A percentile compares a stretch with the other conserved stretches of the same genome.
Evolutionary conservation across 2,113 vertebrate species (phyloP).

Genomic region (Sinocyclocheilus rhinocerous): DNA sequence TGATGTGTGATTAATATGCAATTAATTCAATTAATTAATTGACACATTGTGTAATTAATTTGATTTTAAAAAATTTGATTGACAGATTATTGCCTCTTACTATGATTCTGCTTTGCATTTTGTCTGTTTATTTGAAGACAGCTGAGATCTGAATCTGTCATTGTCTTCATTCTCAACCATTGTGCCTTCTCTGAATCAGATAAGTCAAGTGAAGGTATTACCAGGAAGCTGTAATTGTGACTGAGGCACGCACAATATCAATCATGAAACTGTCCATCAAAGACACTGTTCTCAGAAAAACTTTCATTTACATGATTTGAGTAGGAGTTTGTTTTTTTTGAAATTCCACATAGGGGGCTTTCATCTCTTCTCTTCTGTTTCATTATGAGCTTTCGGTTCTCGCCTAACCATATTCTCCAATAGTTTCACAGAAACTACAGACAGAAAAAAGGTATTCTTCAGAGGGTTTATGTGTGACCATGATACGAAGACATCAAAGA

Average conservation of each 20-base stretch:
- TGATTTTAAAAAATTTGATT: no score
- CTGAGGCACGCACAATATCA: slow-evolving; percentile 47
- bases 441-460: slow-evolving; percentile 30
- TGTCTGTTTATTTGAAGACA: not conserved
- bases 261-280: slow-evolving; percentile 63
- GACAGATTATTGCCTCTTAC: not conserved
- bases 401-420: slow-evolving; percentile 37
- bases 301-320: slow-evolving; percentile 51
- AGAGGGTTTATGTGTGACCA: not conserved
- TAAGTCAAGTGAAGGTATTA: slow-evolving; percentile 48
- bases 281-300: slow-evolving; percentile 58
- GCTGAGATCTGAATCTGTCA: slow-evolving; percentile 52
- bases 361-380: slow-evolving; percentile 43
- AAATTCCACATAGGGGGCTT: slow-evolving; percentile 47
- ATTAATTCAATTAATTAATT: no score
- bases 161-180: slow-evolving; percentile 48
- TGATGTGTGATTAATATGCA: no score
- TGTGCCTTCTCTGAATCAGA: slow-evolving; percentile 52
- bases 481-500: slow-evolving; percentile 28
- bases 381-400: slow-evolving; percentile 37
- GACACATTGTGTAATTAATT: no score
- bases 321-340: slow-evolving; percentile 51
- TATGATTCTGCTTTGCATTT: not conserved
- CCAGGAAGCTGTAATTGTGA: slow-evolving; percentile 47
- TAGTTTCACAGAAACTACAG: slow-evolving; percentile 38